Evolutionary conservation across 2,797 vertebrate species (phyloP).

Genomic region (Basileuterus tristriatus): DNA sequence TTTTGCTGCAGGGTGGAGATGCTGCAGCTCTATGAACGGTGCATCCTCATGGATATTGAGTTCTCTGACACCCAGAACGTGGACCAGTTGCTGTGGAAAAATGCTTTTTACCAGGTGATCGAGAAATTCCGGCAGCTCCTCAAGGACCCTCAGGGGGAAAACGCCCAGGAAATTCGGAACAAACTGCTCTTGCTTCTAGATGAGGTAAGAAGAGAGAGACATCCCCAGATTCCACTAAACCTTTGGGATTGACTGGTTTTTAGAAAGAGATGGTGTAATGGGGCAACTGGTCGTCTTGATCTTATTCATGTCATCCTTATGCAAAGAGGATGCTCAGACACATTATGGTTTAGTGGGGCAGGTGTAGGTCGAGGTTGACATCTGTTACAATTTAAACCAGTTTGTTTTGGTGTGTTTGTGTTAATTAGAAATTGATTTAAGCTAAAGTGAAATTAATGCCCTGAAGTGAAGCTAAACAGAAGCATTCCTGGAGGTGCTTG

Average conservation of each 20-base stretch:
- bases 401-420: neutral
- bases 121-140: constrained; percentile 95
- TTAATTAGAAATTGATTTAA: neutral
- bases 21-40: constrained; percentile 89
- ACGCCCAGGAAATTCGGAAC: constrained; percentile 82
- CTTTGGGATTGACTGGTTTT: neutral
- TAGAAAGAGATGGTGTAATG: neutral
- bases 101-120: constrained; percentile 97
- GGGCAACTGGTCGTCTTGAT: neutral
- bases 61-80: constrained; percentile 93
- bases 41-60: constrained; percentile 93
- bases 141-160: constrained; percentile 86
- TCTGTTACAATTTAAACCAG: neutral
- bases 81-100: constrained; percentile 97
- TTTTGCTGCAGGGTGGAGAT: constrained; percentile 85
- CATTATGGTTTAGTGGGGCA: neutral
- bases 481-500: neutral
- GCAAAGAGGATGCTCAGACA: neutral
- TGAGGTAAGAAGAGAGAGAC: constrained; percentile 80
- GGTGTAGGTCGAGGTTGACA: neutral
- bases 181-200: constrained; percentile 91
- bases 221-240: neutral
- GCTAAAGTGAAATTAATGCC: neutral
- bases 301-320: accelerated
- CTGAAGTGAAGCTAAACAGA: neutral